Percentiles rank a stretch among this genome's conserved stretches.
Conservation (phyloP, 2,888 invertebrate genomes). For the Chloromyia formosa region DNA sequence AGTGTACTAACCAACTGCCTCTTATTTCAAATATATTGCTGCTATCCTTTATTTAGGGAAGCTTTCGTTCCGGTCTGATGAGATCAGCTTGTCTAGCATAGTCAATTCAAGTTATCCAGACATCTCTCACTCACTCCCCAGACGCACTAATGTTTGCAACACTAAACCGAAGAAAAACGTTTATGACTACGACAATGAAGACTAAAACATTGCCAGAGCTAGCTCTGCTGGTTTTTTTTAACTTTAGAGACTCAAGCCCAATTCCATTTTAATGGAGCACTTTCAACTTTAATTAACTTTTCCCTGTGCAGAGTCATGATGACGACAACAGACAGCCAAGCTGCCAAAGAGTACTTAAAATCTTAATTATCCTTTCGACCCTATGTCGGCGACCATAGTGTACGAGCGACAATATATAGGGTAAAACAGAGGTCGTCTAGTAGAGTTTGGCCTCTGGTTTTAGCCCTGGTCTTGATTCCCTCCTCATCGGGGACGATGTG, state of each 20-base stretch:
- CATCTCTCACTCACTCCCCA: too few relatives aligned
- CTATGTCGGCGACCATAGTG: background rate
- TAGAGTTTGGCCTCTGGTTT: background rate
- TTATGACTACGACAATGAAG: slow-evolving; percentile 21
- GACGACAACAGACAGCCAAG: slow-evolving; percentile 18
- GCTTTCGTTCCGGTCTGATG: too few relatives aligned
- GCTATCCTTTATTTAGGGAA: too few relatives aligned
- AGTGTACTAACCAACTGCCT: too few relatives aligned
- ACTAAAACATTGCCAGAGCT: slow-evolving; percentile 19
- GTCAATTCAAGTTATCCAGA: too few relatives aligned
- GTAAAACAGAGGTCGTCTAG: slow-evolving; percentile 7
- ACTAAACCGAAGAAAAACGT: slow-evolving; percentile 21
- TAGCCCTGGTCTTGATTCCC: background rate
- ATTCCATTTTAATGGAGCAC: slow-evolving; percentile 40
- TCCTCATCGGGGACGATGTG: background rate
- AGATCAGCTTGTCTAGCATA: too few relatives aligned
- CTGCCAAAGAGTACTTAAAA: slow-evolving; percentile 25
- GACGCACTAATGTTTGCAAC: background rate
- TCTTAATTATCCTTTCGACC: slow-evolving; percentile 21
- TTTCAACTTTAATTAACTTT: slow-evolving; percentile 42
- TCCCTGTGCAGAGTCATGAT: slow-evolving; percentile 19
- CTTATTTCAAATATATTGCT: too few relatives aligned
- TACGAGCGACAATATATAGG: background rate
- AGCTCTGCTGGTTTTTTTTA: background rate
- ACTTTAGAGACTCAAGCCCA: slow-evolving; percentile 14